These are phyloP conservation scores for Helogale parvula DNA, from an alignment of 2,113 vertebrate species.

Conservation along the genomic window DNA sequence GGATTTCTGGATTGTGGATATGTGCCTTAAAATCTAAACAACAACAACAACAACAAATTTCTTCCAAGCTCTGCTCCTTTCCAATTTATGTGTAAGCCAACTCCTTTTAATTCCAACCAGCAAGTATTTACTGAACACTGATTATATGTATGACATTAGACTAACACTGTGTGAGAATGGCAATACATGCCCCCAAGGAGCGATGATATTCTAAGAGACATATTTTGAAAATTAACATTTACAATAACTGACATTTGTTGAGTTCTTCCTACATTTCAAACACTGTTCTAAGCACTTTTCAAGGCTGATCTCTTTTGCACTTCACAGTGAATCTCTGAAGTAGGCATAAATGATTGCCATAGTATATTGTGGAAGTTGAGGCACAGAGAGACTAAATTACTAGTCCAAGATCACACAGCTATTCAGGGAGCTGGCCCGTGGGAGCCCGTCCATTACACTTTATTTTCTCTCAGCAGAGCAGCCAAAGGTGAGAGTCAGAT, in stretches of 20 bases:
- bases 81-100: background rate
- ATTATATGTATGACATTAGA: background rate
- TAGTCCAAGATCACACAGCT: background rate
- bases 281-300: background rate
- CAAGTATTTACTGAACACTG: background rate
- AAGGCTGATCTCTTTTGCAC: background rate
- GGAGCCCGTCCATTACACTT: background rate
- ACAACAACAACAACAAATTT: background rate
- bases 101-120: background rate
- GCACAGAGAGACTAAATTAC: background rate
- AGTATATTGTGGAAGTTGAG: background rate
- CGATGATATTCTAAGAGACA: background rate
- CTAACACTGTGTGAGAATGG: background rate
- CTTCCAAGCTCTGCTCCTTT: background rate
- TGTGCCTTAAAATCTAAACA: background rate
- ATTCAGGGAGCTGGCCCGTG: background rate
- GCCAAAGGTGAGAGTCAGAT: background rate
- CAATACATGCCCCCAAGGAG: background rate
- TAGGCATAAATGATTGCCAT: background rate
- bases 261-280: background rate
- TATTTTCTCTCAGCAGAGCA: background rate
- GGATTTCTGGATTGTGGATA: background rate
- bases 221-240: conserved; percentile 36
- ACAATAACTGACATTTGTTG: background rate
- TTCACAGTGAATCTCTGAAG: background rate